Conservation (phyloP, 2,113 vertebrate species). For the Empidonax traillii region DNA sequence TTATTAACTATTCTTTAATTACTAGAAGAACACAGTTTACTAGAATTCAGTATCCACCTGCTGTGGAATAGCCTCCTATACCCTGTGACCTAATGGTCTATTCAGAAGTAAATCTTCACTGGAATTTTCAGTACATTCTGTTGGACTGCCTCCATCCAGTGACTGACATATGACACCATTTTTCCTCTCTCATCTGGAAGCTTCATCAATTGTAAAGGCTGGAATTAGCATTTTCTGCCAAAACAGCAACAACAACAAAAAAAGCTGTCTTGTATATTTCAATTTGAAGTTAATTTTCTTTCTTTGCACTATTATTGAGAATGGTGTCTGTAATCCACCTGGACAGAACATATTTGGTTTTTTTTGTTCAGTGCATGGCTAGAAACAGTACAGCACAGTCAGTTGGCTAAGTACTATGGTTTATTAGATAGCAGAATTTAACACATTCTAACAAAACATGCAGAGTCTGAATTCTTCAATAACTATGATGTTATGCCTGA, state of each 20-base stretch:
- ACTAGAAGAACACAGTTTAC: neutral
- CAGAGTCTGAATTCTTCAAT: neutral
- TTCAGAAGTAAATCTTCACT: neutral
- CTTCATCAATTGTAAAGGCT: neutral
- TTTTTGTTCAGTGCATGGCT: neutral
- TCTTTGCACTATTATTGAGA: neutral
- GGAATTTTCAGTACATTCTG: neutral
- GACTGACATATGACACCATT: neutral
- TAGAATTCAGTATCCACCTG: neutral
- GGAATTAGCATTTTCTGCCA: neutral
- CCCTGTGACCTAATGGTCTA: neutral
- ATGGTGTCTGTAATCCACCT: neutral
- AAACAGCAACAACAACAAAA: neutral
- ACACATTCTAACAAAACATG: neutral
- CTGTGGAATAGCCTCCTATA: neutral
- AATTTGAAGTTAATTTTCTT: neutral
- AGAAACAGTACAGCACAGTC: neutral
- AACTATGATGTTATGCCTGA: neutral
- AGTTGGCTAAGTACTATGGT: neutral
- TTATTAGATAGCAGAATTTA: neutral
- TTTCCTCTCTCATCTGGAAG: neutral
- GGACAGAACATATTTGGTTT: neutral
- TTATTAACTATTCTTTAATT: neutral
- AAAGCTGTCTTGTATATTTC: neutral
- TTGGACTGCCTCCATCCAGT: neutral